These are phyloP conservation scores for Phasia obesa DNA, from an alignment of 2,888 invertebrate species.

Conservation along the genomic window DNA sequence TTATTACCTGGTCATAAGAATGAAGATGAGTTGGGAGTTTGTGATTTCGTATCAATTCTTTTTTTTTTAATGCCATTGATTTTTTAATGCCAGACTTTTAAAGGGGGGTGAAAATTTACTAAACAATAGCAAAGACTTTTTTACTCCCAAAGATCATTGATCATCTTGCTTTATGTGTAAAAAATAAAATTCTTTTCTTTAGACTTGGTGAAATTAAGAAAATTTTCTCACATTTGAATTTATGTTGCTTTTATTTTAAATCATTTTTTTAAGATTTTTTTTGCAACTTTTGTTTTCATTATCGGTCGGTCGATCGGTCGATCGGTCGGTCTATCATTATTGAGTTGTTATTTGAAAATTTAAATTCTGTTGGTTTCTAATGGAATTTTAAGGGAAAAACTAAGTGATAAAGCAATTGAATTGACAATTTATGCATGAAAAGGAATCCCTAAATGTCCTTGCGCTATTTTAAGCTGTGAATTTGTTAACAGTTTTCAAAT, in stretches of 20 bases:
- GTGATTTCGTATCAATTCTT: conserved; percentile 13
- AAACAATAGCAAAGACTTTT: conserved; percentile 22
- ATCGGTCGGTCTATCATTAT: conserved; percentile 37
- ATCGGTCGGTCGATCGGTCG: too few species aligned
- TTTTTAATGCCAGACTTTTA: conserved; percentile 50
- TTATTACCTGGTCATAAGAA: conserved; percentile 52
- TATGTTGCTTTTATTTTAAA: conserved; percentile 47
- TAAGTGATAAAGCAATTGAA: conserved; percentile 45
- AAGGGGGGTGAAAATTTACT: conserved; percentile 43
- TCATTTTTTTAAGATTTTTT: conserved; percentile 22
- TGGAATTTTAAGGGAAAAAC: conserved; percentile 7
- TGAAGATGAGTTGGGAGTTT: conserved; percentile 32
- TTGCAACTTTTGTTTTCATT: neutral
- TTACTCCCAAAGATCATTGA: conserved; percentile 47
- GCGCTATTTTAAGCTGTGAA: conserved; percentile 20
- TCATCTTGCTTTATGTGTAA: conserved; percentile 36
- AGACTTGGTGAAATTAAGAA: conserved; percentile 22
- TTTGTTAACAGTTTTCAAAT: conserved; percentile 59
- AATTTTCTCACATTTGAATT: conserved; percentile 65
- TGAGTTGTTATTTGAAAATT: conserved; percentile 57
- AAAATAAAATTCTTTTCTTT: conserved; percentile 39
- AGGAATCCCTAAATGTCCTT: conserved; percentile 6
- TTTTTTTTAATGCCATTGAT: conserved; percentile 10
- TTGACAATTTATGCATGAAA: conserved; percentile 57
- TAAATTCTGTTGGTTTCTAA: conserved; percentile 35